Conservation (phyloP, 2,113 vertebrate genomes). For the Chelonoidis abingdonii region DNA sequence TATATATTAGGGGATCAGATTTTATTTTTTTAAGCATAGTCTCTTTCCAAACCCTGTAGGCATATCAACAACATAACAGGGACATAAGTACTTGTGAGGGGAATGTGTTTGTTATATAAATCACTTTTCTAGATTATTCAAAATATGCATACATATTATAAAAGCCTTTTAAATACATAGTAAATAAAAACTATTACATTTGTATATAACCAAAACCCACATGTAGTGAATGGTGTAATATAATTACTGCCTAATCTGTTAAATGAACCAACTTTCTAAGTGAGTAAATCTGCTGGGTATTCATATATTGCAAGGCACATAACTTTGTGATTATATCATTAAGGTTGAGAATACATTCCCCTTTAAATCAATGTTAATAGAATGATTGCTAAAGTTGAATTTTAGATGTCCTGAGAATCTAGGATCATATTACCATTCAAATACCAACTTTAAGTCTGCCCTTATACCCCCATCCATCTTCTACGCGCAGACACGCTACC, state of each 20-base stretch:
- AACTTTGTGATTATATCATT: neutral
- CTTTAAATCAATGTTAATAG: neutral
- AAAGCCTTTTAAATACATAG: constrained; percentile 8
- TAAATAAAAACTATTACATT: constrained; percentile 15
- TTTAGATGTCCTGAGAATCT: neutral
- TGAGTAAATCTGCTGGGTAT: neutral
- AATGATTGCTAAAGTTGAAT: neutral
- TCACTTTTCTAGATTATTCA: constrained; percentile 46
- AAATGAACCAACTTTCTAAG: constrained; percentile 40
- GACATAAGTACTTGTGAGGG: constrained; percentile 49
- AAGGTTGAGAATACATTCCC: neutral
- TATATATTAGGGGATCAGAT: neutral
- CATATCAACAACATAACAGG: constrained; percentile 29
- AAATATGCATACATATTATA: neutral
- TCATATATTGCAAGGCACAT: constrained; percentile 24
- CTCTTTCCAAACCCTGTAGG: neutral
- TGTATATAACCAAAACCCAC: constrained; percentile 1
- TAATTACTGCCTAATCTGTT: constrained; percentile 19
- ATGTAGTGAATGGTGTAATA: neutral
- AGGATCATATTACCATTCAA: neutral
- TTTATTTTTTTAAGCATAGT: neutral
- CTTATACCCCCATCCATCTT: neutral
- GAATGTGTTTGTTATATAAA: constrained; percentile 58
- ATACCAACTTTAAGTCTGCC: neutral
- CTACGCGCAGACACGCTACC: fast-evolving